These are phyloP conservation scores for Malacosoma neustria DNA, from an alignment of 2,888 invertebrate genomes.

Conservation along the genomic window DNA sequence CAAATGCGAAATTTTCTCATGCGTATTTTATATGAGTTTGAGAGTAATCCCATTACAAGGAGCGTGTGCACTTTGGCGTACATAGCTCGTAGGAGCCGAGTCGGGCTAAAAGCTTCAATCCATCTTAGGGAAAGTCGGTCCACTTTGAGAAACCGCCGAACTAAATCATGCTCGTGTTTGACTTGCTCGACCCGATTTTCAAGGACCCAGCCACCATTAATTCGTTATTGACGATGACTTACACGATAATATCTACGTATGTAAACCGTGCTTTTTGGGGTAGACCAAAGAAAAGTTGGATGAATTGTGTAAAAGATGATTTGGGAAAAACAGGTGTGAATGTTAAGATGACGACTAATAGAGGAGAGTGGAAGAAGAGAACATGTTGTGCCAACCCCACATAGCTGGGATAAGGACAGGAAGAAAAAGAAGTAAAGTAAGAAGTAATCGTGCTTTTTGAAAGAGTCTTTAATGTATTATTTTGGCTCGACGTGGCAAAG, in stretches of 20 bases:
- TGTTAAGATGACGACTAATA: no score
- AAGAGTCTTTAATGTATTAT: slow-evolving; percentile 64
- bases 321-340: no score
- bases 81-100: slow-evolving; percentile 49
- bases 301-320: no score
- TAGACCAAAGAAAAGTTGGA: no score
- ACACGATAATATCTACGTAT: slow-evolving; percentile 14
- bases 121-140: slow-evolving; percentile 57
- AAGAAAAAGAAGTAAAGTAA: no score
- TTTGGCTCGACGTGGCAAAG: slow-evolving; percentile 61
- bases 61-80: slow-evolving; percentile 39
- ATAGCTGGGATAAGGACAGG: no score
- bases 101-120: slow-evolving; percentile 67
- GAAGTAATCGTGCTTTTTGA: slow-evolving; percentile 21
- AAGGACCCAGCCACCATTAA: slow-evolving; percentile 33
- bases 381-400: no score
- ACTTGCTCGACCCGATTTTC: slow-evolving; percentile 52
- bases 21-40: slow-evolving; percentile 45
- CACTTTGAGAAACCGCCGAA: slow-evolving; percentile 55
- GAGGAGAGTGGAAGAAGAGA: no score
- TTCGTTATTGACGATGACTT: slow-evolving; percentile 26
- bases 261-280: neutral
- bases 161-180: slow-evolving; percentile 46
- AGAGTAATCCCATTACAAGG: slow-evolving; percentile 40
- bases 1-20: slow-evolving; percentile 24